These are phyloP conservation scores for Urocolius indicus DNA, from an alignment of 2,113 vertebrate genomes.

Conservation along the genomic window DNA sequence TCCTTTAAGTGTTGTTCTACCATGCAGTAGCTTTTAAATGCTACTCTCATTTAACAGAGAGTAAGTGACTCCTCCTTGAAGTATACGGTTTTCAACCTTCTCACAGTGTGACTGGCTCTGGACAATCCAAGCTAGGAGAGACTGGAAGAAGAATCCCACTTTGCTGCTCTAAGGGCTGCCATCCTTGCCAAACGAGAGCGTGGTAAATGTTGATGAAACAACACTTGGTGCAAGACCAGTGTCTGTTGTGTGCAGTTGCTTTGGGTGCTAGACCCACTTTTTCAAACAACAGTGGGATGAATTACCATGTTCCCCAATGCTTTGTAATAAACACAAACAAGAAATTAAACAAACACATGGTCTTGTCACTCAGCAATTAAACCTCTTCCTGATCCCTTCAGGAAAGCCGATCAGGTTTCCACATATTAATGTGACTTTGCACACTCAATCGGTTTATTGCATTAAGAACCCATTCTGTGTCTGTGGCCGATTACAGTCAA, in stretches of 20 bases:
- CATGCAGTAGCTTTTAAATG: conserved; percentile 1
- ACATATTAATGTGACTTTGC: conserved; percentile 31
- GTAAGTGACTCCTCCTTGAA: not conserved
- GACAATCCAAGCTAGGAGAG: not conserved
- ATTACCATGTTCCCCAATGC: not conserved
- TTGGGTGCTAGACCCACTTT: conserved; percentile 30
- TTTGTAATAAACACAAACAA: conserved; percentile 42
- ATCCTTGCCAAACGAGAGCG: not conserved
- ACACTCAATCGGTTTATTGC: not conserved
- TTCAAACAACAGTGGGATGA: conserved; percentile 32
- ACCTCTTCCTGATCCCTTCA: conserved; percentile 1
- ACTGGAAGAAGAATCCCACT: not conserved
- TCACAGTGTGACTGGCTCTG: not conserved
- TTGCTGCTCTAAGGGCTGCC: not conserved
- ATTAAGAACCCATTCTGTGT: conserved; percentile 4
- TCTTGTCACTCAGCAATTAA: conserved; percentile 49
- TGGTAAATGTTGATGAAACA: not conserved
- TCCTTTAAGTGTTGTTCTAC: not conserved
- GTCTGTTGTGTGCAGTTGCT: not conserved
- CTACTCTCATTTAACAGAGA: not conserved
- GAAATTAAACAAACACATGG: conserved; percentile 54
- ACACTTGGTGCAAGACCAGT: not conserved
- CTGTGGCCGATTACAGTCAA: conserved; percentile 41
- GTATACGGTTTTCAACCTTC: not conserved
- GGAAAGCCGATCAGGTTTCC: conserved; percentile 30